Percentiles rank a stretch among this genome's conserved stretches.
These are phyloP conservation scores for Brenthis ino DNA, from an alignment of 2,888 invertebrate species.

Conservation along the genomic window DNA sequence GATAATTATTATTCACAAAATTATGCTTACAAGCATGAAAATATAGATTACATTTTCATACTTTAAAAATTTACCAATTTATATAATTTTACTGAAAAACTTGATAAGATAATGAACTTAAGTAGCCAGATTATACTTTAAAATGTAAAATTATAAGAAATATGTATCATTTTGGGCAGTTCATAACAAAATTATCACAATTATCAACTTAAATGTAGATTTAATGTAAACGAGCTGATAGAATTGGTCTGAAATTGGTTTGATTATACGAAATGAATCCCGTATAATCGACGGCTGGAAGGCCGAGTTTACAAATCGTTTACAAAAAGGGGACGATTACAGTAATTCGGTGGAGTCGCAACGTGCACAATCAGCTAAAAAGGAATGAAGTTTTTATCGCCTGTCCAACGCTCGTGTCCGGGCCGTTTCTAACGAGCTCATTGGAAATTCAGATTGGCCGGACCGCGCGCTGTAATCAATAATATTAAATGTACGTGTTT, in stretches of 20 bases:
- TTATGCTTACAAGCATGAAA: background rate
- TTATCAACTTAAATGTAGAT: slow-evolving; percentile 33
- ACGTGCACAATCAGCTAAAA: slow-evolving; percentile 64
- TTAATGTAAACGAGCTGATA: slow-evolving; percentile 37
- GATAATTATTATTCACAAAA: background rate
- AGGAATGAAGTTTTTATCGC: slow-evolving; percentile 71
- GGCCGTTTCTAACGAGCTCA: slow-evolving; percentile 78
- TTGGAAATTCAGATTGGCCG: slow-evolving; percentile 80
- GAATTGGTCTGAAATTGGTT: slow-evolving; percentile 37
- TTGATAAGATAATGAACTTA: too few relatives aligned
- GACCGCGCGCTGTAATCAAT: slow-evolving; percentile 78
- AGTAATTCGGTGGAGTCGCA: slow-evolving; percentile 56
- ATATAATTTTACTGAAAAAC: too few relatives aligned
- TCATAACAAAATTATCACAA: slow-evolving; percentile 23
- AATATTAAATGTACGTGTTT: slow-evolving; percentile 80
- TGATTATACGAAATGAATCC: slow-evolving; percentile 36
- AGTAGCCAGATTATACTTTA: background rate
- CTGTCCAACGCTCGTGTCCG: slow-evolving; percentile 61
- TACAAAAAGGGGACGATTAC: slow-evolving; percentile 55
- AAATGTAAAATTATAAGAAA: slow-evolving; percentile 7
- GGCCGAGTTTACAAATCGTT: slow-evolving; percentile 45
- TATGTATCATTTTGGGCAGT: background rate
- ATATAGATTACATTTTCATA: background rate
- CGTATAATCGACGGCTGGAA: slow-evolving; percentile 37
- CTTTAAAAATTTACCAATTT: too few relatives aligned